Conservation (phyloP, 2,797 vertebrate genomes). For the Sylvilagus floridanus region DNA sequence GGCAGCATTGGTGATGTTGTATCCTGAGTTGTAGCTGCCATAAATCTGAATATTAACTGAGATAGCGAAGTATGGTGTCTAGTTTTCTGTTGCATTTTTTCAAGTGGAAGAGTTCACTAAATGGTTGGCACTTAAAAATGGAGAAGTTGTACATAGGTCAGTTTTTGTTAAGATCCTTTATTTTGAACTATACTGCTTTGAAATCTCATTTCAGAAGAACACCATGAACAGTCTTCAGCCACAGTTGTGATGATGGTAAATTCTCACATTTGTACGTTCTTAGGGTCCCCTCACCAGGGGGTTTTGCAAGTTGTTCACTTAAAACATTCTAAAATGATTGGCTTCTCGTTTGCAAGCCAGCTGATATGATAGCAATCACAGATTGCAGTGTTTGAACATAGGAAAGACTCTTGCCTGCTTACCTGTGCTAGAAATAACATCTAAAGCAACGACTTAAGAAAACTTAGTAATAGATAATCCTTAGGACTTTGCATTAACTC, state of each 20-base stretch:
- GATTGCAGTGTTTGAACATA: conserved; percentile 93
- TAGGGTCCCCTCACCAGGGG: conserved; percentile 89
- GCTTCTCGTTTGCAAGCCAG: conserved; percentile 90
- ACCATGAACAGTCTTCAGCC: conserved; percentile 91
- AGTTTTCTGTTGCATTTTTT: conserved; percentile 94
- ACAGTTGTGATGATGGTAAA: conserved; percentile 91
- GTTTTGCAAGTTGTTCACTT: conserved; percentile 92
- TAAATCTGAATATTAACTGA: conserved; percentile 93
- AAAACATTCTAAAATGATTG: conserved; percentile 91
- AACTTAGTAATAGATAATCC: conserved; percentile 95
- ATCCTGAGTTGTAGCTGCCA: conserved; percentile 90
- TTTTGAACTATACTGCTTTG: conserved; percentile 92
- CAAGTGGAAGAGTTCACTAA: conserved; percentile 92
- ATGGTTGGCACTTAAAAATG: conserved; percentile 91
- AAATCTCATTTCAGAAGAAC: conserved; percentile 91
- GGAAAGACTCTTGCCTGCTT: conserved; percentile 97
- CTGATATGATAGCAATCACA: conserved; percentile 92
- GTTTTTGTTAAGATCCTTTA: conserved; percentile 91
- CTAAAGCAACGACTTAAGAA: conserved; percentile 93
- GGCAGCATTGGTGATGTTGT: conserved; percentile 87
- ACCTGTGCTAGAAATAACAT: conserved; percentile 95
- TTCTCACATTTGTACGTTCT: conserved; percentile 90
- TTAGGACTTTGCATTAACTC: conserved; percentile 97
- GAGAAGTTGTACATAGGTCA: conserved; percentile 94
- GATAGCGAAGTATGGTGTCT: conserved; percentile 93